Evolutionary conservation across 92 coral and sea anemone species (phyloP), one percentile per base, ranked within the genome.

Genomic region (Plumapathes pennacea): DNA sequence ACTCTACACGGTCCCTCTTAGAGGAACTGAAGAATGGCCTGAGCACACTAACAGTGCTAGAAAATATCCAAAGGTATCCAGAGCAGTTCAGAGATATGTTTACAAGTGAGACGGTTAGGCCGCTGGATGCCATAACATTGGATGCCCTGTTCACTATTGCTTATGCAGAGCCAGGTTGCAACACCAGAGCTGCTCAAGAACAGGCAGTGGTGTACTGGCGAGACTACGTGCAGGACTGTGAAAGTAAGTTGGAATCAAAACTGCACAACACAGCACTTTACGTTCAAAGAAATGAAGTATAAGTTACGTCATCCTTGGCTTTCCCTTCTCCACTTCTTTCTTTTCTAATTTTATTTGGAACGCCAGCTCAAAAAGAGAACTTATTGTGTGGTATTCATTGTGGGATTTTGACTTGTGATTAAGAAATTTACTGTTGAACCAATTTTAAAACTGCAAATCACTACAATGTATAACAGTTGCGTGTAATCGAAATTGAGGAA

Each of bases 201-300:
- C 25, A 38, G 36, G 75, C 80, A n/a, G 57, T 83, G 1, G 74
- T 83, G 22, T 54, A 45, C 53, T 83, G 80, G 76, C 50, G 69
- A 45, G 84, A 83, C 31, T 82, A 74, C 34, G 73, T 83, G 20
- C 76, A 83, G 58, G 90, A 83, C 41, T 77, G 84, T 41, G 69
- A 42, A 62, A 47, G 90, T 71, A 40, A 45, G 46, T 33, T 34
- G 7, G 15, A n/a, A 43, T n/a, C n/a, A n/a, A n/a, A n/a, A n/a
- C n/a, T n/a, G n/a, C n/a, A n/a, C n/a, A n/a, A n/a, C n/a, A n/a
- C n/a, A n/a, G n/a, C n/a, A n/a, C n/a, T n/a, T n/a, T n/a, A n/a
- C n/a, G n/a, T n/a, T n/a, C n/a, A n/a, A n/a, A n/a, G n/a, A n/a
- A n/a, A n/a, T n/a, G n/a, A n/a, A n/a, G n/a, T n/a, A n/a, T n/a